Conservation (phyloP, 2,888 invertebrate genomes). For the Euzetes globulus region DNA sequence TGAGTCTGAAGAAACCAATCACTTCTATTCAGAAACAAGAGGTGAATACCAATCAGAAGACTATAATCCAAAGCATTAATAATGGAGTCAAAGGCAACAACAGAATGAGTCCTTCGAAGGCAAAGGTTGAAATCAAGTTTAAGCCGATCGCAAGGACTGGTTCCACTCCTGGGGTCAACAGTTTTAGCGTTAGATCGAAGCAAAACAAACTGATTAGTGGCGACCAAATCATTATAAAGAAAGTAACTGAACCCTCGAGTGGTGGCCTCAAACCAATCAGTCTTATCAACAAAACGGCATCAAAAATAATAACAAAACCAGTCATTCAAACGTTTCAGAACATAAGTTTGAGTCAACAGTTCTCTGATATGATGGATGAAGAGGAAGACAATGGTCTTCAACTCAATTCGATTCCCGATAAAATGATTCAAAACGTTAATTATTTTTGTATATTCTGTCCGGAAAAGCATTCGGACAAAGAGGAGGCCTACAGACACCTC, state of each 20-base stretch:
- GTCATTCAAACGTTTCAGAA: background rate
- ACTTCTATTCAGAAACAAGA: background rate
- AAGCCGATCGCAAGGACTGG: background rate
- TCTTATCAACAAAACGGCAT: background rate
- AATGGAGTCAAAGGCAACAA: background rate
- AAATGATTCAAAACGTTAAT: too few relatives aligned
- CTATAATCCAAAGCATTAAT: background rate
- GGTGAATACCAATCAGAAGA: background rate
- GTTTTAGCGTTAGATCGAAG: background rate
- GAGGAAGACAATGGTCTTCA: background rate
- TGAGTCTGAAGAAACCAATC: background rate
- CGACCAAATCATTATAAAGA: slow-evolving; percentile 14
- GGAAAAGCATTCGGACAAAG: slow-evolving; percentile 9
- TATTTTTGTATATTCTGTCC: slow-evolving; percentile 32
- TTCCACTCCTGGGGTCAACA: background rate
- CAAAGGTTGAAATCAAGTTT: background rate
- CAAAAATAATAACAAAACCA: background rate
- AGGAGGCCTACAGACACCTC: slow-evolving; percentile 19
- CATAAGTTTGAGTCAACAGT: background rate
- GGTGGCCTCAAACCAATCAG: background rate
- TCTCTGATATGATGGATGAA: background rate
- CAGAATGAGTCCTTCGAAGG: background rate
- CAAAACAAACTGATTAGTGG: background rate
- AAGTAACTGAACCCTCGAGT: background rate
- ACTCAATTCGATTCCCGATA: too few relatives aligned